Conservation (phyloP, 2,113 vertebrate genomes). For the Casuarius casuarius region DNA sequence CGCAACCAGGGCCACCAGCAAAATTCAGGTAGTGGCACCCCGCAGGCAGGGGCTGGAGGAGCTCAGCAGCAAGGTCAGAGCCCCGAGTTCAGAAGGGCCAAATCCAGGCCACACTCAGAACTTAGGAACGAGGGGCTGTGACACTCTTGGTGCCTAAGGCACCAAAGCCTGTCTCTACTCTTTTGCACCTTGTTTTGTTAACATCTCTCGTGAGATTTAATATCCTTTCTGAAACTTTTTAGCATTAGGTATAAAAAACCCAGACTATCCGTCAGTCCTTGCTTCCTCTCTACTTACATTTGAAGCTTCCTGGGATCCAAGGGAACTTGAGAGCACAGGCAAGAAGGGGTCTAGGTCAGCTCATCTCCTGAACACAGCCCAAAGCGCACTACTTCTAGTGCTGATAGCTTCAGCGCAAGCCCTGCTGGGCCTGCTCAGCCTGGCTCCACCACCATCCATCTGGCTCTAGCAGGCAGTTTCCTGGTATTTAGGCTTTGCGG, state of each 20-base stretch:
- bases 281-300: background rate
- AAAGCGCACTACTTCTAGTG: background rate
- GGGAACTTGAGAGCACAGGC: background rate
- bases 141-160: background rate
- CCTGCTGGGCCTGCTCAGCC: background rate
- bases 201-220: background rate
- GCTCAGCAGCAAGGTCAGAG: too few relatives aligned
- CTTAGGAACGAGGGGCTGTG: background rate
- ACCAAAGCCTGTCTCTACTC: background rate
- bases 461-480: background rate
- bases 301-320: background rate
- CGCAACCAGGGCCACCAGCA: too few relatives aligned
- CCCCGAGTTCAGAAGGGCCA: too few relatives aligned
- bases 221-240: background rate
- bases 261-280: background rate
- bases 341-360: background rate
- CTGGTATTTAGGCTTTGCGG: background rate
- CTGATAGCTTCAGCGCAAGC: background rate
- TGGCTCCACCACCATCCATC: background rate
- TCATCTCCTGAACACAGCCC: background rate
- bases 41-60: too few relatives aligned
- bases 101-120: background rate
- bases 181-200: background rate
- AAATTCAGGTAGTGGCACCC: too few relatives aligned
- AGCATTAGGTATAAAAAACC: background rate